phyloP scores from a whole-genome alignment of 2,113 vertebrate species.

The Ceyx margarethae region DNA sequence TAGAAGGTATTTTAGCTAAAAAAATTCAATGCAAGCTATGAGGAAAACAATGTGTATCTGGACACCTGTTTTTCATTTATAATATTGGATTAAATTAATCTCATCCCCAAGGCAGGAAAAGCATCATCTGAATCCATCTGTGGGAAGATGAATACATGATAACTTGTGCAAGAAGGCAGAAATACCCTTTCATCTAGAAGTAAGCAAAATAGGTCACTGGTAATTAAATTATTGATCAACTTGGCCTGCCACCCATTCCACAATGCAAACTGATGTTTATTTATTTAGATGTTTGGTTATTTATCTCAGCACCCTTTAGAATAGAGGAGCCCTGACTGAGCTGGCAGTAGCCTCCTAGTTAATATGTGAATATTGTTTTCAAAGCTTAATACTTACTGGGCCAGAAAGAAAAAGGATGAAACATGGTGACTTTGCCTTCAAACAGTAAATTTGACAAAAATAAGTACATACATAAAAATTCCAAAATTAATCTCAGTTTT shows the following conservation, averaged over 20 bases:
- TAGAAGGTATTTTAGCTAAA: neutral
- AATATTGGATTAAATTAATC: conserved; percentile 50
- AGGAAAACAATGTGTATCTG: neutral
- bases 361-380: neutral
- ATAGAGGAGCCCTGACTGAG: neutral
- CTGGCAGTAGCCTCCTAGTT: neutral
- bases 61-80: conserved; percentile 49
- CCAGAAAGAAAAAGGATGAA: neutral
- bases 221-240: conserved; percentile 56
- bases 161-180: conserved; percentile 44
- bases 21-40: neutral
- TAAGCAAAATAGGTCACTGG: conserved; percentile 46
- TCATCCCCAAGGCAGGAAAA: conserved; percentile 59
- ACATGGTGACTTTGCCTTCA: neutral
- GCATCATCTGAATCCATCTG: conserved; percentile 4
- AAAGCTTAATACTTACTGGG: neutral
- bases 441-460: neutral
- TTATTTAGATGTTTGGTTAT: neutral
- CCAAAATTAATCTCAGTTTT: neutral
- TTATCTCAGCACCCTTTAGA: neutral
- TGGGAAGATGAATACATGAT: conserved; percentile 3
- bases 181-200: conserved; percentile 56
- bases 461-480: neutral
- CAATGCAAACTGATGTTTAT: neutral
- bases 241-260: neutral